Base-by-base conservation (phyloP, 2,113 vertebrate genomes). In the Gila orcuttii region DNA sequence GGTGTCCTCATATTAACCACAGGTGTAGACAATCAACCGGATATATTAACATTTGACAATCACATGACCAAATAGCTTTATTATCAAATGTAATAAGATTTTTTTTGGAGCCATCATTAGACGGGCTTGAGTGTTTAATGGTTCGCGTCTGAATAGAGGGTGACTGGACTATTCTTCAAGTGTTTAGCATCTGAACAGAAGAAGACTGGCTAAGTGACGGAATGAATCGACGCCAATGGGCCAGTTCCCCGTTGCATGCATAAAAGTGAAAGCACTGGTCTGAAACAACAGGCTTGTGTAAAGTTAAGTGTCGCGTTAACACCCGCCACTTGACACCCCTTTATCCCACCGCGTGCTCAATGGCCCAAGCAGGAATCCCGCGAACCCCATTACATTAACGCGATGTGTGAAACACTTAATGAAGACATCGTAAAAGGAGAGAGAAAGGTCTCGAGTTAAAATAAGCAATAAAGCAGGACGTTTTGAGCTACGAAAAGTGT, bases 131-230 rank as follows among this genome's bases (percentile, higher is more conserved):
- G 60, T 55, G 84, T n/a, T 85, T 75, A 85, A 69, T 85, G 62
- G 76, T 71, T 64, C 52, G 5, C 11, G 39, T 50, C 31, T 86
- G 84, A 86, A 86, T 73, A 17, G 39, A 50, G 33, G 6, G 4
- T 47, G 68, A 55, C 57, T 74, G 62, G 7, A 71, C 75, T 79
- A 86, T 86, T 88, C 83, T 82, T 60, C 47, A 52, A 52, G n/a
- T 86, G 76, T 86, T 87, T 89, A 81, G 47, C 89, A 86, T 86
- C 76, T 83, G 21, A 85, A 89, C 78, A 87, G 86, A 85, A 62
- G 85, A 31, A 31, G 42, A 57, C 64, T 83, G 52, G 68, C 76
- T 55, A 73, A 83, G 85, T 81, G 84, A 89, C 68, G 82, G 81
- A 83, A 25, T 83, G 76, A 79, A 64, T 79, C 71, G 68, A 47